A percentile compares a stretch with the other conserved stretches of the same genome.
These are phyloP conservation scores for Capreolus pygargus DNA, from an alignment of 2,113 vertebrate species.

Conservation along the genomic window DNA sequence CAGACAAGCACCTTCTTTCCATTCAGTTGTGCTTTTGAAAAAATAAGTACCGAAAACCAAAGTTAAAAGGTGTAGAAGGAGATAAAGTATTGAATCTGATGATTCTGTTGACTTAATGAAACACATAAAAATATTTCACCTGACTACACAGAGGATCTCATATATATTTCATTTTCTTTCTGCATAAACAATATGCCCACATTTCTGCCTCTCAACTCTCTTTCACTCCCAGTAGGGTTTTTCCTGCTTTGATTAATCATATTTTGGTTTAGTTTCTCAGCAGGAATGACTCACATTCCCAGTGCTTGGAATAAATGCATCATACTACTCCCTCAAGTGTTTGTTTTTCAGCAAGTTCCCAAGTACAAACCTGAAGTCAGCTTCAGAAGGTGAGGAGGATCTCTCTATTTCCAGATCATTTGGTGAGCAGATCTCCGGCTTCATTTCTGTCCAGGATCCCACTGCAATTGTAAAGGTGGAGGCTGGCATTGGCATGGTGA, in stretches of 20 bases:
- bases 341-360: slow-evolving; percentile 53
- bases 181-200: slow-evolving; percentile 53
- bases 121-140: background rate
- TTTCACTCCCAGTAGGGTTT: slow-evolving; percentile 49
- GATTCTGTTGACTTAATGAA: background rate
- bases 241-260: slow-evolving; percentile 71
- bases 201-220: slow-evolving; percentile 57
- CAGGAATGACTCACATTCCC: slow-evolving; percentile 70
- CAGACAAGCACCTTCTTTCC: background rate
- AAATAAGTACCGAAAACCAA: background rate
- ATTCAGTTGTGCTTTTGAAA: background rate
- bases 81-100: background rate
- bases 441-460: slow-evolving; percentile 90
- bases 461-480: slow-evolving; percentile 96
- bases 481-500: slow-evolving; percentile 98
- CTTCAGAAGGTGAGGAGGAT: slow-evolving; percentile 51
- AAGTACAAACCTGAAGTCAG: slow-evolving; percentile 86
- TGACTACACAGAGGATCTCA: background rate
- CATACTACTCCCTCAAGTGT: slow-evolving; percentile 25
- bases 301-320: slow-evolving; percentile 58
- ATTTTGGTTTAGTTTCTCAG: slow-evolving; percentile 68
- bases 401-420: slow-evolving; percentile 9
- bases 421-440: slow-evolving; percentile 63
- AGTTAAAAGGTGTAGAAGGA: background rate
- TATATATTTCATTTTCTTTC: background rate